Evolutionary conservation across 1,140 invertebrate species (phyloP), one percentile per base, ranked within the genome.

Genomic region (Dinoponera quadriceps): DNA sequence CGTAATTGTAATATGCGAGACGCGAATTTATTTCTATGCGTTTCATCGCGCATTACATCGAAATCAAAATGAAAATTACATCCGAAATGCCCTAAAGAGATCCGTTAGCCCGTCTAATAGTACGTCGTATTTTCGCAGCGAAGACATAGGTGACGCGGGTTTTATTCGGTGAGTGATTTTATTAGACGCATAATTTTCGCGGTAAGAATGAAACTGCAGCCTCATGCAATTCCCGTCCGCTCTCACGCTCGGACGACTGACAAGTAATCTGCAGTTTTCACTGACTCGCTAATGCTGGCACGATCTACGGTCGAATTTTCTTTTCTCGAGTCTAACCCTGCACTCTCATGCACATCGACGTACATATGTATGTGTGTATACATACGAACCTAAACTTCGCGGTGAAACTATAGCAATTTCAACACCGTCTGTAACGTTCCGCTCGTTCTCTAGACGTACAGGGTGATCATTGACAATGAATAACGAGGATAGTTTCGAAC

Each of bases 251-350:
- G 74, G 48, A 16, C 74, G 59, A 66, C 81, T 75, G 71, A 65
- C 71, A 83, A 66, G 73, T 88, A 87, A 84, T 87, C 82, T 84
- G 55, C 57, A 63, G 49, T 84, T 84, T 71, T 49, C 74, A 65
- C 59, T 59, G 63, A 87, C 83, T 54, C 33, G 25, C 49, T 25
- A 59, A 75, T 66, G 48, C 68, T 27, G 11, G 48, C n/a, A 60
- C 25, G 72, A 88, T 77, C 66, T 57, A 73, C 75, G 59, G 71
- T 88, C 69, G 72, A 72, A 57, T 69, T 59, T 83, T 83, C 77
- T 83, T 84, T 74, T 16, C 38, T n/a, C 2, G n/a, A 14, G n/a
- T 38, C 7, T 33, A 54, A 69, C 75, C n/a, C 51, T 59, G 38
- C 60, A 55, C 85, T 55, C 38, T 38, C 63, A 44, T 20, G 55